phyloP scores from a whole-genome alignment of 2,797 vertebrate species.

The Pipistrellus pygmaeus region DNA sequence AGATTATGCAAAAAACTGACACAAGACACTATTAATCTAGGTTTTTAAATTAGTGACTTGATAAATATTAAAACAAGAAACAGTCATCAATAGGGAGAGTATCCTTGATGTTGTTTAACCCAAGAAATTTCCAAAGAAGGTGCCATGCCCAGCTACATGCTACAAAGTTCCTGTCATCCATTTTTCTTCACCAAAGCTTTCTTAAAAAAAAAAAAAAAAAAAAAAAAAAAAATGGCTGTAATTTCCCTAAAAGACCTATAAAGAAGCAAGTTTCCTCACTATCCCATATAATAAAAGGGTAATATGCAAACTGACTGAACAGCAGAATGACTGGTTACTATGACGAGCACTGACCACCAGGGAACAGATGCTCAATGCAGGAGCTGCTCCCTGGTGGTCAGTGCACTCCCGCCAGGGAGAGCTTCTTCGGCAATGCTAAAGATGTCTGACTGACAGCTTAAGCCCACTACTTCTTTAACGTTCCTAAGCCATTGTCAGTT shows the following conservation, averaged over 20 bases:
- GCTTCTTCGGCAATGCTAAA: no score
- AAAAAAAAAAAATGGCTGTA: neutral
- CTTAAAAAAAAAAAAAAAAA: no score
- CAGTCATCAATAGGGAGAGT: neutral
- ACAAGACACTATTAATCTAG: neutral
- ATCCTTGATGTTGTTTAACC: neutral
- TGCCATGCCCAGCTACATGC: neutral
- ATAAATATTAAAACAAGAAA: constrained; percentile 1
- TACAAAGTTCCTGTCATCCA: neutral
- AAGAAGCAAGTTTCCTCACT: neutral
- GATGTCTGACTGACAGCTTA: no score
- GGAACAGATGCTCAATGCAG: no score
- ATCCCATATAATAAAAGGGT: neutral
- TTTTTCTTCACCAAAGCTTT: neutral
- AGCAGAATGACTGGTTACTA: no score
- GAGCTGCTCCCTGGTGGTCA: no score
- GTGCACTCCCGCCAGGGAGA: no score
- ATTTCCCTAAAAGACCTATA: neutral
- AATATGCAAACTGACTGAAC: no score
- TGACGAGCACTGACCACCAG: no score
- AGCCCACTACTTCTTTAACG: no score
- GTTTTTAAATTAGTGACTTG: neutral
- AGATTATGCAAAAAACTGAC: neutral
- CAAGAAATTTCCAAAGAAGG: neutral
- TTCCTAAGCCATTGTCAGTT: no score